Percentiles rank a stretch among this genome's conserved stretches.
phyloP scores from a whole-genome alignment of 2,113 vertebrate genomes.

The Nesoenas mayeri region DNA sequence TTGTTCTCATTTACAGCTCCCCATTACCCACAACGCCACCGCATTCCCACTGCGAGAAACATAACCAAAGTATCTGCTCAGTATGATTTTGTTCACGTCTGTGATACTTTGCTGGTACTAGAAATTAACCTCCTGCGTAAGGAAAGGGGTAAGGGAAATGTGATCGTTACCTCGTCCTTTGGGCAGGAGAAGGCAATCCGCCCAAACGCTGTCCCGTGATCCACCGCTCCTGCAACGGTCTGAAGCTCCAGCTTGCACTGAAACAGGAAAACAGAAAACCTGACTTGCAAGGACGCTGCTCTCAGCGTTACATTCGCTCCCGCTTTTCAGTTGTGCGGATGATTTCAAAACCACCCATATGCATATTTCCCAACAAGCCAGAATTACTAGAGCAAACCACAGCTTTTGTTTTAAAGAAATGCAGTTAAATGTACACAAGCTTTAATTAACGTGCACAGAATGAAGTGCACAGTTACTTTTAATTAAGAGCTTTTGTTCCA shows the following conservation, averaged over 20 bases:
- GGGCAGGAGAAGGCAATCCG: slow-evolving; percentile 95
- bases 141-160: not conserved
- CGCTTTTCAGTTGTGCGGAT: not conserved
- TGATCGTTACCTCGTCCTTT: slow-evolving; percentile 82
- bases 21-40: not conserved
- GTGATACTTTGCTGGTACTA: not conserved
- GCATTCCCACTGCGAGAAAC: too few species aligned
- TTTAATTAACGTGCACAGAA: not conserved
- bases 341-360: not conserved
- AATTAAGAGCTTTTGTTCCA: not conserved
- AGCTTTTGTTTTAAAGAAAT: not conserved
- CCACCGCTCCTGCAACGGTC: slow-evolving; percentile 74
- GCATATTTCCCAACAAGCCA: not conserved
- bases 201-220: slow-evolving; percentile 91
- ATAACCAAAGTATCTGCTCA: not conserved
- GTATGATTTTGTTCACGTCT: not conserved
- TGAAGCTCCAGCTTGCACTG: slow-evolving; percentile 92
- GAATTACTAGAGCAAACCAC: not conserved
- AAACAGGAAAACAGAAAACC: not conserved
- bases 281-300: not conserved
- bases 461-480: not conserved
- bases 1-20: not conserved
- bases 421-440: accelerated
- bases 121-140: not conserved
- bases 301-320: not conserved